A percentile compares a stretch with the other conserved stretches of the same genome.
Evolutionary conservation across 2,113 vertebrate species (phyloP).

Genomic region (Motacilla alba): DNA sequence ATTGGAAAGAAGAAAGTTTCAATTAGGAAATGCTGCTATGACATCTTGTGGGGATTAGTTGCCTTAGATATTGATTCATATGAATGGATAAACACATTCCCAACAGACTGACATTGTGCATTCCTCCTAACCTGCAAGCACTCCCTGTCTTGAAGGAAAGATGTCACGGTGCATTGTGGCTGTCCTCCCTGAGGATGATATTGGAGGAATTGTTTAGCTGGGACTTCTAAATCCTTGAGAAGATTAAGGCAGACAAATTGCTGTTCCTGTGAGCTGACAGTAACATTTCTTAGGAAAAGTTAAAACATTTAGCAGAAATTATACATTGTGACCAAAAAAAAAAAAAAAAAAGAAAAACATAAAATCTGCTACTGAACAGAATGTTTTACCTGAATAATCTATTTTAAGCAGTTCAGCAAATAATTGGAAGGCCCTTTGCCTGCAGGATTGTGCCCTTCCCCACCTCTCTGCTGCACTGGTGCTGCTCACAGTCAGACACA

Average conservation of each 20-base stretch:
- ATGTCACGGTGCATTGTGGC: background rate
- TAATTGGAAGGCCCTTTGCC: background rate
- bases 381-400: background rate
- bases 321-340: background rate
- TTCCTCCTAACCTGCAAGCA: background rate
- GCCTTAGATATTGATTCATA: background rate
- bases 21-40: background rate
- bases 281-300: background rate
- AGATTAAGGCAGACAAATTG: background rate
- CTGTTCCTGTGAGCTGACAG: background rate
- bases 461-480: background rate
- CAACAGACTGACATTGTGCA: background rate
- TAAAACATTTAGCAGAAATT: background rate
- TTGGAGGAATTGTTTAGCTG: background rate
- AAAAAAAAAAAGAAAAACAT: background rate
- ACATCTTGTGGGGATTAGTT: background rate
- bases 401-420: background rate
- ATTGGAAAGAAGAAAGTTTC: background rate
- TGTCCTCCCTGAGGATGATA: background rate
- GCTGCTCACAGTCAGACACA: background rate
- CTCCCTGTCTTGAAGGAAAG: background rate
- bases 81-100: background rate
- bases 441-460: background rate
- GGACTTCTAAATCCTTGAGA: background rate
- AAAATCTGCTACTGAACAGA: background rate